Evolutionary conservation across 2,888 invertebrate species (phyloP).

Genomic region (Erebia ligea): DNA sequence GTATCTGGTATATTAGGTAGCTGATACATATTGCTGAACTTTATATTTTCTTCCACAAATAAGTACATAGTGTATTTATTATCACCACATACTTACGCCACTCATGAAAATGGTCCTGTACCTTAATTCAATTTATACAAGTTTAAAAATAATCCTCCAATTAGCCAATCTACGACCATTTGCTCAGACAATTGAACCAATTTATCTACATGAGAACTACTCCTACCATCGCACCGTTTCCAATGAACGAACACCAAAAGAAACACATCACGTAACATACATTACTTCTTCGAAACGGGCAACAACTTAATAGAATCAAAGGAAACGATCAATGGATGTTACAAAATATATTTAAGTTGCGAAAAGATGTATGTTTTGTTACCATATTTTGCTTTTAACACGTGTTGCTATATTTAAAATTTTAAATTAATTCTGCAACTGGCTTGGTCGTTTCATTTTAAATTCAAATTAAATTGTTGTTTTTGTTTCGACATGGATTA

Average conservation of each 20-base stretch:
- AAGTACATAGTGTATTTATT: too few relatives aligned
- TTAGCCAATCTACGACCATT: constrained; percentile 60
- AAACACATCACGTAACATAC: constrained; percentile 23
- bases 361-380: constrained; percentile 8
- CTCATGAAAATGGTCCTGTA: constrained; percentile 13
- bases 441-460: constrained; percentile 35
- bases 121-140: constrained; percentile 42
- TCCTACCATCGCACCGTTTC: constrained; percentile 5
- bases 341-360: not conserved
- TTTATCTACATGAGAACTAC: constrained; percentile 45
- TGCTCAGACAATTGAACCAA: constrained; percentile 60
- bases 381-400: constrained; percentile 25
- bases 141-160: constrained; percentile 68
- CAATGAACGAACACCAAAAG: not conserved
- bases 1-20: too few relatives aligned
- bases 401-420: constrained; percentile 36
- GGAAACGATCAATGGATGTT: constrained; percentile 7
- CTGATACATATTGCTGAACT: too few relatives aligned
- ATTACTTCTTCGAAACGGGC: constrained; percentile 16
- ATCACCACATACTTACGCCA: not conserved
- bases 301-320: too few relatives aligned
- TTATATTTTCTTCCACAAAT: too few relatives aligned
- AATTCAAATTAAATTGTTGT: constrained; percentile 36
- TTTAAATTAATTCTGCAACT: constrained; percentile 36
- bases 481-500: constrained; percentile 11